Conservation (phyloP, 1,140 invertebrate species). For the Drosophila cardini region DNA sequence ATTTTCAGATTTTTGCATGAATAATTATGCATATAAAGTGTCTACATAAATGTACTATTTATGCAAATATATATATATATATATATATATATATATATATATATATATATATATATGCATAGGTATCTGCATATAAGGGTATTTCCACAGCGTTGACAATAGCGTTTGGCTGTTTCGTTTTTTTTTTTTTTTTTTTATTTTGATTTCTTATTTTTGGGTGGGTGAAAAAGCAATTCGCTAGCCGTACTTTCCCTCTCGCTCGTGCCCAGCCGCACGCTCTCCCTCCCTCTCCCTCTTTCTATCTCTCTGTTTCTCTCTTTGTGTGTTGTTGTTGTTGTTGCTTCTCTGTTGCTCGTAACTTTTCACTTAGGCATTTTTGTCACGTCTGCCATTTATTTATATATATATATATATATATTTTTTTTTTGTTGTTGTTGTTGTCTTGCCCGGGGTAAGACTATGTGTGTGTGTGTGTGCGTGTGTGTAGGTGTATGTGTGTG, state of each 20-base stretch:
- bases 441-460: slow-evolving; percentile 1
- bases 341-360: slow-evolving; percentile 67
- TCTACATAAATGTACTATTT: no score
- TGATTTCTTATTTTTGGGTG: slow-evolving; percentile 19
- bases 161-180: not conserved
- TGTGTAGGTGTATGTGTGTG: slow-evolving; percentile 35
- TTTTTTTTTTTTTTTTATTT: not conserved
- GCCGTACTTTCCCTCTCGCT: not conserved
- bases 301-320: not conserved
- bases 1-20: no score
- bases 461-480: not conserved
- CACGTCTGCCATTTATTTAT: slow-evolving; percentile 75
- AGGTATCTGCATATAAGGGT: slow-evolving; percentile 4
- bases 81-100: not conserved
- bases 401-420: slow-evolving; percentile 20
- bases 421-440: slow-evolving; percentile 11
- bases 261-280: not conserved
- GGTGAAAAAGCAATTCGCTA: slow-evolving; percentile 25
- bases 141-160: slow-evolving; percentile 5
- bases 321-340: not conserved
- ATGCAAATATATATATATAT: no score
- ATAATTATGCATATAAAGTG: no score
- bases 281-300: not conserved
- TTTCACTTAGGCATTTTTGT: slow-evolving; percentile 84
- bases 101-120: no score